Percentiles rank a stretch among this genome's conserved stretches.
Conservation (phyloP, 2,797 vertebrate genomes). For the Spea hammondii region DNA sequence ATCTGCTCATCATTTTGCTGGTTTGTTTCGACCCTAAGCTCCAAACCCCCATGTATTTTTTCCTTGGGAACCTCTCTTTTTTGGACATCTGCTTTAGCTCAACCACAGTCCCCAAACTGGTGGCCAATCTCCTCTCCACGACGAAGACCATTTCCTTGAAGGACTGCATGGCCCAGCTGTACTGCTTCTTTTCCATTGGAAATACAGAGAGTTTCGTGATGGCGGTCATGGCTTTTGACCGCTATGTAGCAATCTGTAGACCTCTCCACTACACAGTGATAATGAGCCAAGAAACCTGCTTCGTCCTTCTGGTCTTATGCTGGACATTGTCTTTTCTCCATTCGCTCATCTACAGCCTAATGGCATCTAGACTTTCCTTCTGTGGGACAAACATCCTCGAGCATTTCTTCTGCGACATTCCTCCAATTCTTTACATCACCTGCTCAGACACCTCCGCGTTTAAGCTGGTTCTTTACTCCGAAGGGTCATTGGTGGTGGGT, state of each 20-base stretch:
- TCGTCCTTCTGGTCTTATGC: constrained; percentile 6
- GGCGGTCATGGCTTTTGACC: constrained; percentile 34
- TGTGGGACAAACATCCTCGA: constrained; percentile 45
- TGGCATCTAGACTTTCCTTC: no score
- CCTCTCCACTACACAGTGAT: constrained; percentile 45
- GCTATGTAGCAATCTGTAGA: constrained; percentile 51
- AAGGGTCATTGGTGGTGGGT: not conserved
- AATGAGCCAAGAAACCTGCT: constrained; percentile 26
- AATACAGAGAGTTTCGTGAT: constrained; percentile 12
- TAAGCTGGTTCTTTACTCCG: constrained; percentile 17
- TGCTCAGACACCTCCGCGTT: constrained; percentile 37
- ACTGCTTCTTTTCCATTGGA: constrained; percentile 8
- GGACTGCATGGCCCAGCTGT: not conserved
- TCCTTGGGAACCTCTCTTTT: not conserved
- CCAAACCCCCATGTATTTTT: not conserved
- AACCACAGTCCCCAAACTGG: not conserved
- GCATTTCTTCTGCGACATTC: constrained; percentile 58
- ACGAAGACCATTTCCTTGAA: not conserved
- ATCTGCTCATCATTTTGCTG: not conserved
- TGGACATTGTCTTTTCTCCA: constrained; percentile 26
- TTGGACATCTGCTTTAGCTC: not conserved
- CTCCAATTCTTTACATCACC: constrained; percentile 53
- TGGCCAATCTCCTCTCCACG: constrained; percentile 3
- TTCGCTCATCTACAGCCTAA: no score
- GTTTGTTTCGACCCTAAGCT: not conserved